Evolutionary conservation across 2,888 invertebrate genomes (phyloP).

Genomic region (Serripes groenlandicus): DNA sequence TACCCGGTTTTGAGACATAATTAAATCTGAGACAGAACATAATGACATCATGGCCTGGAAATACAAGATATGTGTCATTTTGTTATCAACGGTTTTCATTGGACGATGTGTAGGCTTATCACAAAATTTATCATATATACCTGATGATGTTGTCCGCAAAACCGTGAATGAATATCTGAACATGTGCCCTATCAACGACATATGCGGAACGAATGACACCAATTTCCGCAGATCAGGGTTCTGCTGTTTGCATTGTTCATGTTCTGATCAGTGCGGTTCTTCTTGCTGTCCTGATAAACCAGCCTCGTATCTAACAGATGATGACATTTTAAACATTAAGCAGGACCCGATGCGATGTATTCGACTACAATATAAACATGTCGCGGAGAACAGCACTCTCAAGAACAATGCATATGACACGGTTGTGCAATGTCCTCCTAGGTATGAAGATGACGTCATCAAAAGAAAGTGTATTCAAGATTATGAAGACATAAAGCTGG

Average conservation of each 20-base stretch:
- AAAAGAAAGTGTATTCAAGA: not conserved
- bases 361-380: not conserved
- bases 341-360: not conserved
- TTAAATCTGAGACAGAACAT: too few species aligned
- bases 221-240: not conserved
- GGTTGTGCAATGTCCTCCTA: constrained; percentile 6
- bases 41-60: too few species aligned
- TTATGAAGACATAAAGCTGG: not conserved
- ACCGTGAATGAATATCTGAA: not conserved
- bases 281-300: constrained; percentile 20
- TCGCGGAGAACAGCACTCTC: not conserved
- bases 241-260: not conserved
- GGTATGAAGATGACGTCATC: not conserved
- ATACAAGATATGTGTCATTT: too few species aligned
- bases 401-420: not conserved
- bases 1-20: too few species aligned
- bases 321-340: not conserved
- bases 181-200: not conserved
- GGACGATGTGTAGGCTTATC: not conserved
- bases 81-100: not conserved
- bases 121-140: not conserved
- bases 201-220: not conserved
- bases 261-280: not conserved
- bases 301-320: not conserved
- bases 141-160: not conserved